These are phyloP conservation scores for Harlomillsia oculata DNA, from an alignment of 1,140 invertebrate genomes.

Conservation along the genomic window DNA sequence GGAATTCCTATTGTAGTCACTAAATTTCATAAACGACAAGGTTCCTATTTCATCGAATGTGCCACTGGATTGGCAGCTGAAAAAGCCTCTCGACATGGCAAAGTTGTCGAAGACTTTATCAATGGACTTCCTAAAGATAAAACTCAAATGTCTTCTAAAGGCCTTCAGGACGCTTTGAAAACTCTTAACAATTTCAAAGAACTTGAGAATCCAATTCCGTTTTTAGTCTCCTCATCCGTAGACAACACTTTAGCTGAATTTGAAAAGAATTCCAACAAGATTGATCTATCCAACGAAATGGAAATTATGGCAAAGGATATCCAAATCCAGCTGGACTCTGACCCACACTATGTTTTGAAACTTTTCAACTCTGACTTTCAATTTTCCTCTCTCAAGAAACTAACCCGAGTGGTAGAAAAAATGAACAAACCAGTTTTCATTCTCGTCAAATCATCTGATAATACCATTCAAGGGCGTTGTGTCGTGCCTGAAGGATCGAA, in stretches of 20 bases:
- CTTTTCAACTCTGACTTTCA: constrained; percentile 20
- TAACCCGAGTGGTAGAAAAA: constrained; percentile 24
- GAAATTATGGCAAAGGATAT: constrained; percentile 2
- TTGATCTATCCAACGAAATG: constrained; percentile 7
- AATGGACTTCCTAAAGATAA: too few relatives aligned
- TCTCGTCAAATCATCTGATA: constrained; percentile 45
- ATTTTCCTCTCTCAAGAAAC: constrained; percentile 25
- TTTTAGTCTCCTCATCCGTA: constrained; percentile 12
- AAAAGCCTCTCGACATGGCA: constrained; percentile 7
- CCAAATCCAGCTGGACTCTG: neutral
- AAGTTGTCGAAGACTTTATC: constrained; percentile 11
- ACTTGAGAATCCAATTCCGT: neutral
- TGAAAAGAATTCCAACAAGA: constrained; percentile 20
- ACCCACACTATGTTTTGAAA: constrained; percentile 21
- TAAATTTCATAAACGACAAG: constrained; percentile 14
- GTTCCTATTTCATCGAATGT: constrained; percentile 13
- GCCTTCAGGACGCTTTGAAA: neutral
- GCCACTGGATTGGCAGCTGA: constrained; percentile 26
- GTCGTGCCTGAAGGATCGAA: constrained; percentile 51
- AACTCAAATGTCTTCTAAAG: too few relatives aligned
- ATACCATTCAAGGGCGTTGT: constrained; percentile 51
- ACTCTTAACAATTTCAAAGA: neutral
- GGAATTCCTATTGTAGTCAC: constrained; percentile 17
- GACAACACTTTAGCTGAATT: constrained; percentile 2
- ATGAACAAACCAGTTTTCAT: constrained; percentile 49